These are phyloP conservation scores for Seira sanloemensis DNA, from an alignment of 2,888 invertebrate genomes.

Conservation along the genomic window DNA sequence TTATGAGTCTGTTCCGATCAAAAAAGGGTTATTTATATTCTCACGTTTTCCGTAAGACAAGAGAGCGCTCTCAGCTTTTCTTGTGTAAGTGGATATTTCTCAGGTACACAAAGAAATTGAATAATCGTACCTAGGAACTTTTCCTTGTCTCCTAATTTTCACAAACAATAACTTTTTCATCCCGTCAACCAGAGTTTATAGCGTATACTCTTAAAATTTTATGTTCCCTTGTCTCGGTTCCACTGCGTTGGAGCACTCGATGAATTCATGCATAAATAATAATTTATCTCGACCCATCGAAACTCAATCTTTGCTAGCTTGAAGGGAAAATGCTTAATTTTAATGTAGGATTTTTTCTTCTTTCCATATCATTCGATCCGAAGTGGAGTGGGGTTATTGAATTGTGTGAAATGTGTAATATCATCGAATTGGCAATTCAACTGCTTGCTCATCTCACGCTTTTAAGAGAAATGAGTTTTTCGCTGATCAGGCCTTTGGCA, in stretches of 20 bases:
- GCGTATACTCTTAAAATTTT: not conserved
- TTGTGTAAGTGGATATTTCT: not conserved
- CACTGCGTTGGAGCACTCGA: constrained; percentile 9
- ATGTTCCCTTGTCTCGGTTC: not conserved
- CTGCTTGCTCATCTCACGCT: not conserved
- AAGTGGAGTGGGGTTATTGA: not conserved
- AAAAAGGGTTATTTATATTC: constrained; percentile 67
- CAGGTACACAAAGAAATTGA: not conserved
- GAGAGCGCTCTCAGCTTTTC: not conserved
- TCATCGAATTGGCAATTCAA: not conserved
- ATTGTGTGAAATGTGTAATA: not conserved
- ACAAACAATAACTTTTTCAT: constrained; percentile 60
- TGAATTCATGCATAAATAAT: constrained; percentile 65
- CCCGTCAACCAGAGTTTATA: constrained; percentile 34
- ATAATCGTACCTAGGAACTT: not conserved
- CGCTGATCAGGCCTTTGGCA: not conserved
- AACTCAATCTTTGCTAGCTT: constrained; percentile 3
- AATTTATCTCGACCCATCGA: constrained; percentile 40
- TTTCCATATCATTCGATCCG: constrained; percentile 5
- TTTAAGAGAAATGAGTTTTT: not conserved
- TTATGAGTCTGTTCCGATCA: constrained; percentile 64
- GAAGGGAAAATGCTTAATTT: not conserved
- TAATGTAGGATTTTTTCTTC: not conserved
- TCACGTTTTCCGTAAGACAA: constrained; percentile 52
- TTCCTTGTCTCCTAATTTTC: constrained; percentile 50